Evolutionary conservation across 2,888 invertebrate species (phyloP), one percentile per base, ranked within the genome.

Genomic region (Limenitis camilla): DNA sequence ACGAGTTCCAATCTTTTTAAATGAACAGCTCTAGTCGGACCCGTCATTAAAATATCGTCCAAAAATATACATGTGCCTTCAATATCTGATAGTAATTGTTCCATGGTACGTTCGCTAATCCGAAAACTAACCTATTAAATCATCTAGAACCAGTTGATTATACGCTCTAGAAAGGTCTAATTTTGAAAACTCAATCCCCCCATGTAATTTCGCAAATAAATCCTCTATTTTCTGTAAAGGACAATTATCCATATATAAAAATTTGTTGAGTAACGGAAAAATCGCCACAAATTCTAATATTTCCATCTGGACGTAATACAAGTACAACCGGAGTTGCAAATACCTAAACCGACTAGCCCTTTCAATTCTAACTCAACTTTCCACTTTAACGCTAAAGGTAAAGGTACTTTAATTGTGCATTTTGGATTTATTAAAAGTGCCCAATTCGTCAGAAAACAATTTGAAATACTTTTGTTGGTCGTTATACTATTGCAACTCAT

Each of bases 271-370:
- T 32, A 7, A 32, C 32, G 7, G 32, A 32, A 32, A 32, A 32
- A 32, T 32, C 32, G 32, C 32, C 32, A 32, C 32, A 32, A 32
- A 32, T 32, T 32, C 32, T 32, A 6, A 32, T 32, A 32, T 32
- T 32, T 5, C 32, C 5, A 7, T 32, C 32, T 32, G 32, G 7
- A 32, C 32, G 32, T 32, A 9, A 57, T 57, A 19, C 43, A 38
- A 5, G 55, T 6, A 32, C 32, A 32, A 32, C 7, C 5, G 32
- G 32, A 32, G 32, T 32, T 32, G 32, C 32, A 61, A 36, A 31
- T 61, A 61, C 55, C 58, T 52, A 59, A 48, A 0, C 39, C 38
- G 0, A 61, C 41, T 35, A 61, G 40, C n/a, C 56, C 44, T n/a
- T 59, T 32, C 6, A 61, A 28, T 48, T 58, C 56, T 6, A 33